Evolutionary conservation across 2,888 invertebrate genomes (phyloP), one percentile per base, ranked within the genome.

Genomic region (Neoascia interrupta): DNA sequence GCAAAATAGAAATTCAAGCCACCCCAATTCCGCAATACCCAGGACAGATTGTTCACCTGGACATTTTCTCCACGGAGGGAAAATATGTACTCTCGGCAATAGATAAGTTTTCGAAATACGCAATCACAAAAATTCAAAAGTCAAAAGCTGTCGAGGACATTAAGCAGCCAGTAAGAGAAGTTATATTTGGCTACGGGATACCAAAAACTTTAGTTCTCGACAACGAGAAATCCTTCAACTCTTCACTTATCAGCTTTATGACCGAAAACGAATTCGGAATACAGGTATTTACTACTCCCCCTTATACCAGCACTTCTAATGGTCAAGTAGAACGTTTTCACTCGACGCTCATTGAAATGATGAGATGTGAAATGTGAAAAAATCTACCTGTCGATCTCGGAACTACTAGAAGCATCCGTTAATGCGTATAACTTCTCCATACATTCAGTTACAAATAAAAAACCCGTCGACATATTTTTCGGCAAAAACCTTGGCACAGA

Each of bases 381-480:
- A 23, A 28, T 47, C 10, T 37, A 39, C 36, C 1, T n/a, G 21
- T 47, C 47, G 47, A 47, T 45, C 37, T 47, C 26, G 47, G 60
- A 60, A 23, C 45, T 60, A 15, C 36, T 60, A 60, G 45, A 47
- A 34, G 15, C 15, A 31, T 34, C 36, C 15, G 45, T 36, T 16
- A 45, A 45, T 45, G 43, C 31, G 8, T 43, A 58, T 16, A 58
- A 58, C n/a, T 37, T 60, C 21, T 45, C 60, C 4, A 15, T 56
- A 16, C 56, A 56, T 26, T 56, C 43, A 16, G 56, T 56, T 4
- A 43, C 56, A 11, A 31, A 31, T 19, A 58, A 15, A 15, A 60
- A 60, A 13, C 60, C 60, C 6, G 36, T 47, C 6, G 47, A 60
- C 23, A 13, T 49, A 61, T 61, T 47, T 13, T 61, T 61, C 8